A percentile compares a stretch with the other conserved stretches of the same genome.
Conservation (phyloP, 2,888 invertebrate genomes). For the Formica aserva region DNA sequence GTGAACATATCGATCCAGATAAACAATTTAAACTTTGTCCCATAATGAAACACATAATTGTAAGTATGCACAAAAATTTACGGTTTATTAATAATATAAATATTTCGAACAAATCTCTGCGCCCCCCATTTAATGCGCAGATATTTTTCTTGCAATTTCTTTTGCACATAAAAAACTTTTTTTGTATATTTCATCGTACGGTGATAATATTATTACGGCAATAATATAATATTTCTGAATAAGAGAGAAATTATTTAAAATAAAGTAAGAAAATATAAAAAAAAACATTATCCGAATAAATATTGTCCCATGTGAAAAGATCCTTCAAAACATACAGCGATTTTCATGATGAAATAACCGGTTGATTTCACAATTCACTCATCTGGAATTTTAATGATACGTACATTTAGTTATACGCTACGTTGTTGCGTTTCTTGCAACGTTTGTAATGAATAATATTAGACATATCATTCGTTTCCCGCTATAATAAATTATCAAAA, state of each 20-base stretch:
- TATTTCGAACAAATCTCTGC: background rate
- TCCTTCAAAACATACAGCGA: background rate
- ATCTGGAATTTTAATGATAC: background rate
- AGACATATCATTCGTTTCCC: background rate
- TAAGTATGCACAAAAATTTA: conserved; percentile 52
- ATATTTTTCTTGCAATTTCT: background rate
- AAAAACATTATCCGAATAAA: background rate
- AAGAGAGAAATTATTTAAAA: background rate
- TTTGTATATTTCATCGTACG: background rate
- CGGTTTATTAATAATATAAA: background rate
- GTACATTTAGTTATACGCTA: background rate
- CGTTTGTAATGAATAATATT: background rate
- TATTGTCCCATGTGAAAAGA: background rate
- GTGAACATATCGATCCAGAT: conserved; percentile 53
- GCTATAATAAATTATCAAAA: background rate
- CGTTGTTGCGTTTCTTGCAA: background rate
- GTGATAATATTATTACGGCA: background rate
- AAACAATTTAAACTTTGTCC: background rate
- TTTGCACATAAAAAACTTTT: background rate
- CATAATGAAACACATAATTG: conserved; percentile 61
- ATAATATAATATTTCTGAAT: background rate
- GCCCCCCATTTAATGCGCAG: background rate
- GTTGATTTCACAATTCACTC: background rate
- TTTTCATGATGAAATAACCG: background rate
- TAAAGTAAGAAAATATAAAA: background rate